Percentiles rank a stretch among this genome's conserved stretches.
phyloP scores from a whole-genome alignment of 2,797 vertebrate species.

The Erethizon dorsatum region DNA sequence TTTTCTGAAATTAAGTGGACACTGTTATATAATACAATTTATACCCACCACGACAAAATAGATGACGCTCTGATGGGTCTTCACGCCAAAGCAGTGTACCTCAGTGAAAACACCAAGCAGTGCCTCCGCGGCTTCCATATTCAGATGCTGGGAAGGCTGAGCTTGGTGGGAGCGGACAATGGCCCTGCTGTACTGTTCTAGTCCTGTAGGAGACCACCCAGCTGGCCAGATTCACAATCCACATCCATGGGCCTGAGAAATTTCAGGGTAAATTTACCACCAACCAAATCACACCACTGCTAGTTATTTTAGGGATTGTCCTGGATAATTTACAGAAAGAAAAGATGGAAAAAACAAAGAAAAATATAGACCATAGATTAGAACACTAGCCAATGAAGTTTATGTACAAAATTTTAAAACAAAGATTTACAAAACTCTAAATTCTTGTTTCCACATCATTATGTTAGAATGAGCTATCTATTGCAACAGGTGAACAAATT shows the following conservation, averaged over 20 bases:
- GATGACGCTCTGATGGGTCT: conserved; percentile 94
- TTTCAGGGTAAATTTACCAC: conserved; percentile 97
- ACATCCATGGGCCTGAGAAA: conserved; percentile 95
- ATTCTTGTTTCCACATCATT: neutral
- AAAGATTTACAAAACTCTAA: conserved; percentile 31
- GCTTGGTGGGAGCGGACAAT: conserved; percentile 91
- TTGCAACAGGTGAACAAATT: neutral
- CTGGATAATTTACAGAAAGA: conserved; percentile 94
- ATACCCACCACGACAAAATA: conserved; percentile 95
- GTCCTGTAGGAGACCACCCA: conserved; percentile 91
- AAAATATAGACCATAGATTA: conserved; percentile 63
- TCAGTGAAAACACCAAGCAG: conserved; percentile 93
- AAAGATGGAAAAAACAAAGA: conserved; percentile 81
- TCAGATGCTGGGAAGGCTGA: conserved; percentile 93
- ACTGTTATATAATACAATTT: conserved; percentile 95
- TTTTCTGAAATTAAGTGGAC: conserved; percentile 95
- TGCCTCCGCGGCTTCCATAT: conserved; percentile 93
- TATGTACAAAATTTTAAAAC: neutral
- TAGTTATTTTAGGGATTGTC: conserved; percentile 94
- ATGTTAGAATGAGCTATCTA: neutral
- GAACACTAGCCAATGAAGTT: conserved; percentile 49
- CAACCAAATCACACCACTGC: conserved; percentile 94
- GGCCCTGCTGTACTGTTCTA: conserved; percentile 92
- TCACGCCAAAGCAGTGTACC: conserved; percentile 95
- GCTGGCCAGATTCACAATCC: conserved; percentile 93